phyloP scores from a whole-genome alignment of 1,140 invertebrate species.

The Notospermus geniculatus region DNA sequence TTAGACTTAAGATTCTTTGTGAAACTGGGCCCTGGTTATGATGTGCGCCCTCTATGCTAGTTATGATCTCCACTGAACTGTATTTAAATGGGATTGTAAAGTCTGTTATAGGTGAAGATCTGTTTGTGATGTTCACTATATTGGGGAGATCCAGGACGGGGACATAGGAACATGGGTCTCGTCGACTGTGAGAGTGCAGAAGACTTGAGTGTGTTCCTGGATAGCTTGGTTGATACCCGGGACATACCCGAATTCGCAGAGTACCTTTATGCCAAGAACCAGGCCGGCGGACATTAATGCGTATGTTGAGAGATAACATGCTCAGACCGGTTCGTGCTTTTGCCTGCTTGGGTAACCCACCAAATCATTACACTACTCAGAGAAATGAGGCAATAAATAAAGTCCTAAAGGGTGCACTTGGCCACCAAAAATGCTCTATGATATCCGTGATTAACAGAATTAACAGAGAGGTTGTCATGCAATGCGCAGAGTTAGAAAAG shows the following conservation, averaged over 20 bases:
- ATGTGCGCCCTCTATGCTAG: no score
- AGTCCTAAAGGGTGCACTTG: background rate
- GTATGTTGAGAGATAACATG: background rate
- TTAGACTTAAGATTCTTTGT: no score
- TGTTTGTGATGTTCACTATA: no score
- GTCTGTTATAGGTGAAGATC: no score
- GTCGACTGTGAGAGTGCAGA: background rate
- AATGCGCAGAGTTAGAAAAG: conserved; percentile 2
- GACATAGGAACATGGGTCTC: background rate
- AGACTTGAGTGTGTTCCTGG: background rate
- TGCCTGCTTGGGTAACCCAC: background rate
- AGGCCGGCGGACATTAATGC: background rate
- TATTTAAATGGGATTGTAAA: no score
- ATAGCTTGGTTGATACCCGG: background rate
- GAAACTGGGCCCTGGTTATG: no score
- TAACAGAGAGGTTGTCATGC: background rate
- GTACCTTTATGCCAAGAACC: background rate
- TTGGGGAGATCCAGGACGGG: no score
- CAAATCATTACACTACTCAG: background rate
- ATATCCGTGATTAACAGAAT: background rate
- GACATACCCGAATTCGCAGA: background rate
- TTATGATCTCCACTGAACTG: no score
- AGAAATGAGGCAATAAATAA: background rate
- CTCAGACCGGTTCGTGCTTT: background rate
- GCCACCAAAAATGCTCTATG: background rate